Conservation (phyloP, 1,140 invertebrate genomes). For the Argopecten irradians region DNA sequence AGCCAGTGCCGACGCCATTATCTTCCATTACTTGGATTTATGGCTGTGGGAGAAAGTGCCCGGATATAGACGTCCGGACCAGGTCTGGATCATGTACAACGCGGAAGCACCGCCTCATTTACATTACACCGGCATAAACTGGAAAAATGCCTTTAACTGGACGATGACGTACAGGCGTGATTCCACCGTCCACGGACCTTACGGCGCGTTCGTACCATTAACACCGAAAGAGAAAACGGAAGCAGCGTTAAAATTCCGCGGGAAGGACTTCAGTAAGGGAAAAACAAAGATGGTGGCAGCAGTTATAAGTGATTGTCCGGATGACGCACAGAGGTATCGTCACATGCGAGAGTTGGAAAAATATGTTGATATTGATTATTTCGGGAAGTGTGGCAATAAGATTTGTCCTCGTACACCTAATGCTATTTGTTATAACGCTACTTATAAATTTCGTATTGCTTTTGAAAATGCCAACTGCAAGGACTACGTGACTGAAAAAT, state of each 20-base stretch:
- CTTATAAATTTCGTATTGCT: constrained; percentile 90
- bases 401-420: constrained; percentile 71
- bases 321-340: constrained; percentile 78
- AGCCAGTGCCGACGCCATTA: constrained; percentile 62
- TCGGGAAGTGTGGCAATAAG: constrained; percentile 77
- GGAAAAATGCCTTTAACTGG: constrained; percentile 65
- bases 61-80: constrained; percentile 48
- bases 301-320: constrained; percentile 83
- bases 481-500: constrained; percentile 76
- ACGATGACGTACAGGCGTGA: constrained; percentile 65
- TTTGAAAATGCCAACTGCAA: constrained; percentile 76
- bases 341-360: constrained; percentile 79
- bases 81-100: constrained; percentile 66
- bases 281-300: constrained; percentile 78
- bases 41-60: constrained; percentile 52
- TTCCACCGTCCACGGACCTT: constrained; percentile 59
- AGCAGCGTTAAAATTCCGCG: constrained; percentile 40
- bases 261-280: constrained; percentile 41
- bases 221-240: background rate
- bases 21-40: constrained; percentile 64
- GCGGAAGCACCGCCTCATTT: constrained; percentile 61
- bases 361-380: constrained; percentile 81
- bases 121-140: constrained; percentile 48
- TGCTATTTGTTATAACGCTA: background rate
- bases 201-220: constrained; percentile 46